Percentiles rank a stretch among this genome's conserved stretches.
phyloP scores from a whole-genome alignment of 2,797 vertebrate species.

The Gymnoscopelus braueri region DNA sequence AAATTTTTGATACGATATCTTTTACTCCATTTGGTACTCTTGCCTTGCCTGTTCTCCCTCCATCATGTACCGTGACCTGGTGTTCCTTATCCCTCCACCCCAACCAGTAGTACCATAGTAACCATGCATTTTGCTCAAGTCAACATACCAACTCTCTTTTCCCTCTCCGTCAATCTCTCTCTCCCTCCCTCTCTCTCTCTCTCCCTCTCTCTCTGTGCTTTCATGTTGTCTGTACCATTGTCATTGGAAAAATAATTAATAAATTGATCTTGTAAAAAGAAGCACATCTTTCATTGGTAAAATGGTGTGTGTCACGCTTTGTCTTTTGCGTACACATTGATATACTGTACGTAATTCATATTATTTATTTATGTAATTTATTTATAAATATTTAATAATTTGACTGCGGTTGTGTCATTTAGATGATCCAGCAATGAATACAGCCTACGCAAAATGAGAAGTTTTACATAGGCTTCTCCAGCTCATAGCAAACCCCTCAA shows the following conservation, averaged over 20 bases:
- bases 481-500: no score
- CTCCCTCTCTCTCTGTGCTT: slow-evolving; percentile 50
- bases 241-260: slow-evolving; percentile 70
- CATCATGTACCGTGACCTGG: not conserved
- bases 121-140: slow-evolving; percentile 50
- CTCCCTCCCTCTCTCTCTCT: slow-evolving; percentile 2
- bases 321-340: no score
- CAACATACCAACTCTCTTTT: slow-evolving; percentile 6
- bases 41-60: slow-evolving; percentile 74
- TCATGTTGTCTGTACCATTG: slow-evolving; percentile 72
- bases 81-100: not conserved
- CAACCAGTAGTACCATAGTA: slow-evolving; percentile 16
- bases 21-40: slow-evolving; percentile 86
- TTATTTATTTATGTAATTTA: no score
- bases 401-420: no score
- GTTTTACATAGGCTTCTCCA: no score
- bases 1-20: slow-evolving; percentile 83
- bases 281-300: no score
- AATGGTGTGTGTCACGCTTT: no score
- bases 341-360: no score
- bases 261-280: slow-evolving; percentile 67
- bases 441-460: no score
- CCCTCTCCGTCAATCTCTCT: slow-evolving; percentile 3
- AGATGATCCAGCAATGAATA: no score
- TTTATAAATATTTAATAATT: no score